These are phyloP conservation scores for Ennomos quercinarius DNA, from an alignment of 2,888 invertebrate genomes.

Conservation along the genomic window DNA sequence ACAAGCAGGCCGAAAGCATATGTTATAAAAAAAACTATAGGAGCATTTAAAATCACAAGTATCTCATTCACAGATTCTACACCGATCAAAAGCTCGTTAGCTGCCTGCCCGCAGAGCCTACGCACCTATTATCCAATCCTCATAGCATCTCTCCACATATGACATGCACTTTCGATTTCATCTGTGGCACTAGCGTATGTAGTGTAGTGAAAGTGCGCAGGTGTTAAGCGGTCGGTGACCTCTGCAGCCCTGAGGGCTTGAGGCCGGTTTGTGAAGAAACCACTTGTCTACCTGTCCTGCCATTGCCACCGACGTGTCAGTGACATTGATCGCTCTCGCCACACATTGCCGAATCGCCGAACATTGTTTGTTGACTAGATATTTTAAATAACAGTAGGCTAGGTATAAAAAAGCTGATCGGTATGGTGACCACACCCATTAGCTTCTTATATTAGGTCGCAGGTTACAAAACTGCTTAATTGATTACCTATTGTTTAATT, in stretches of 20 bases:
- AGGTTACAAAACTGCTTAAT: no score
- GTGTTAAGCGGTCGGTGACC: slow-evolving; percentile 31
- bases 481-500: no score
- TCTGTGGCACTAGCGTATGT: slow-evolving; percentile 14
- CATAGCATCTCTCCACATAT: neutral
- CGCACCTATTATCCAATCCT: slow-evolving; percentile 1
- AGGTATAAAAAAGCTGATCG: no score
- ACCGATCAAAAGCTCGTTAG: slow-evolving; percentile 9
- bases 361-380: no score
- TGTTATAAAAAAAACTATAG: no score
- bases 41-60: no score
- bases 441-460: no score
- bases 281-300: slow-evolving; percentile 1
- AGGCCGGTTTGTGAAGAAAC: slow-evolving; percentile 18
- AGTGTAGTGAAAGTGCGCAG: slow-evolving; percentile 46
- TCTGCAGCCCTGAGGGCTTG: slow-evolving; percentile 15
- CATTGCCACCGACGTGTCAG: slow-evolving; percentile 14
- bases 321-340: neutral
- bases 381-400: no score
- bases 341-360: no score
- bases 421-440: no score
- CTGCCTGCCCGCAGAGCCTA: neutral
- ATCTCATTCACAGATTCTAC: neutral
- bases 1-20: no score
- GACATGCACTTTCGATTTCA: slow-evolving; percentile 47